Conservation (phyloP, 64 coral and sea anemone species). For the Actinia equina region DNA sequence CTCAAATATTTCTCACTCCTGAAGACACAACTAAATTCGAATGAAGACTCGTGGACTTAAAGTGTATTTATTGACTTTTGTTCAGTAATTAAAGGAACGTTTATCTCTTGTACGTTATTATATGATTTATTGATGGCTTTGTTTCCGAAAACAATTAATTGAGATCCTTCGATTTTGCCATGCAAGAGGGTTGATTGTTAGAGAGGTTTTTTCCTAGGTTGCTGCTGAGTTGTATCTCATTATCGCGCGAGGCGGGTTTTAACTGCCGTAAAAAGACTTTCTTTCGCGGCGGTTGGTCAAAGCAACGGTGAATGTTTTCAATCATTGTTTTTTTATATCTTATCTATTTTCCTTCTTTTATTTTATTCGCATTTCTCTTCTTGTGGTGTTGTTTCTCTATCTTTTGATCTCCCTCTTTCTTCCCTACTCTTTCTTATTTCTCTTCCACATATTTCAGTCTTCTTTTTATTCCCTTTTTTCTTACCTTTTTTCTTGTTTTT, state of each 20-base stretch:
- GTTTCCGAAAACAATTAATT: slow-evolving; percentile 16
- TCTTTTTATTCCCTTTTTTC: too few species aligned
- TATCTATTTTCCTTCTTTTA: too few species aligned
- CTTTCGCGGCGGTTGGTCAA: too few species aligned
- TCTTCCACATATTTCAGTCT: too few species aligned
- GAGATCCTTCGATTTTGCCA: neutral
- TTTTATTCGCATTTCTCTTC: too few species aligned
- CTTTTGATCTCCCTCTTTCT: too few species aligned
- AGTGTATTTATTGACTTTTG: slow-evolving; percentile 6
- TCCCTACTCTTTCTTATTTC: too few species aligned
- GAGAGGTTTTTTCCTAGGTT: neutral
- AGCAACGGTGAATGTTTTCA: neutral
- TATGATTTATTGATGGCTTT: neutral
- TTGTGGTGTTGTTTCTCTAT: too few species aligned
- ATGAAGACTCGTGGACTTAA: neutral
- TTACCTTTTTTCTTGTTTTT: too few species aligned
- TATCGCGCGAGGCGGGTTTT: neutral
- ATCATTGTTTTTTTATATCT: neutral
- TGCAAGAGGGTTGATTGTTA: neutral
- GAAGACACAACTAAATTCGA: neutral
- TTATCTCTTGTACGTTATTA: neutral
- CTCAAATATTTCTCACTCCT: neutral
- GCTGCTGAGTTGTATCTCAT: neutral
- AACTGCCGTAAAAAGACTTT: neutral
- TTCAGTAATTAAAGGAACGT: neutral